Evolutionary conservation across 2,113 vertebrate genomes (phyloP).

Genomic region (Tychaedon coryphoeus): DNA sequence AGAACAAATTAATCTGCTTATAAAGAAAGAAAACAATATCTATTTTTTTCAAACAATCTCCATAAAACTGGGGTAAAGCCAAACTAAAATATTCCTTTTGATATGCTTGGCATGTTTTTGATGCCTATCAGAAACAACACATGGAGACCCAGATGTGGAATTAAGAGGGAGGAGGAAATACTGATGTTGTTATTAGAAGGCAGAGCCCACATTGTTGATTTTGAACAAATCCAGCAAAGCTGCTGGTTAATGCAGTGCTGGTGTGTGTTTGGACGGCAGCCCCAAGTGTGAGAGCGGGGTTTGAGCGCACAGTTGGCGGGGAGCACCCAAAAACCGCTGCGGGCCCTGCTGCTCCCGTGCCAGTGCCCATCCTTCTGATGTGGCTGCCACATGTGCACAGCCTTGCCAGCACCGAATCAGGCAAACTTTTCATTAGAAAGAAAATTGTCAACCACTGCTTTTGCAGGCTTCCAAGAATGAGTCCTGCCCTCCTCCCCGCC

Average conservation of each 20-base stretch:
- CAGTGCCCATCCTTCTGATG: slow-evolving; percentile 29
- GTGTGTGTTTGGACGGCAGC: neutral
- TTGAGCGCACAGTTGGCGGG: neutral
- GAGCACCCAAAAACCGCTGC: neutral
- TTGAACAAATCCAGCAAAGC: neutral
- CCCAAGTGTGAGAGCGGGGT: neutral
- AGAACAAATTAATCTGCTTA: neutral
- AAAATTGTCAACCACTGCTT: neutral
- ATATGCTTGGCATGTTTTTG: neutral
- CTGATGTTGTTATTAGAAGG: neutral
- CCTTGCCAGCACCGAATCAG: neutral
- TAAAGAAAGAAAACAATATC: neutral
- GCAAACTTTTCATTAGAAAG: slow-evolving; percentile 22
- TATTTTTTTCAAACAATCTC: neutral
- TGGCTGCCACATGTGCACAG: slow-evolving; percentile 35
- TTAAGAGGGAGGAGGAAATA: neutral
- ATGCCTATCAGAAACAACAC: neutral
- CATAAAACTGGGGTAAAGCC: neutral
- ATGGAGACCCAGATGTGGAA: neutral
- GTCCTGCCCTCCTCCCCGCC: neutral
- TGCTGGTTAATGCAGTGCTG: neutral
- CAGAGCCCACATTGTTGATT: neutral
- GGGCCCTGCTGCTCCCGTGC: neutral
- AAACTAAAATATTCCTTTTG: neutral
- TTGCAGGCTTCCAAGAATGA: neutral